A percentile compares a stretch with the other conserved stretches of the same genome.
Conservation (phyloP, 2,113 vertebrate species). For the Casuarius casuarius region DNA sequence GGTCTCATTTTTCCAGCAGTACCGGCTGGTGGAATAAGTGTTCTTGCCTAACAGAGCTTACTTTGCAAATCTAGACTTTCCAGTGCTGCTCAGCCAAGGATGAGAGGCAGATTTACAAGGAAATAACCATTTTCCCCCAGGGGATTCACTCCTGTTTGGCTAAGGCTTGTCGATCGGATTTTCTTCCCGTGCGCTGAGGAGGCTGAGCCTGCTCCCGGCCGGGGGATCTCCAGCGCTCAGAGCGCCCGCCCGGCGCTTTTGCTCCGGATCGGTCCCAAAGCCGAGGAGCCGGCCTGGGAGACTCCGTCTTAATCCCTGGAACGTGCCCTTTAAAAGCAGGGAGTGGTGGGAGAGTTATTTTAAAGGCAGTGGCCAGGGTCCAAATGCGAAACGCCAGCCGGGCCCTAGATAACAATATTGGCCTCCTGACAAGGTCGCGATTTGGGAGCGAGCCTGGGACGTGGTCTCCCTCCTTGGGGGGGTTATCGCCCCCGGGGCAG, state of each 20-base stretch:
- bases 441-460: neutral
- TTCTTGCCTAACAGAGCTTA: neutral
- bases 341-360: slow-evolving; percentile 54
- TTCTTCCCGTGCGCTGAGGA: rapidly evolving
- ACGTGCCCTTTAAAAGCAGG: slow-evolving; percentile 43
- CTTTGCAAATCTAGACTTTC: neutral
- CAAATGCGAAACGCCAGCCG: slow-evolving; percentile 32
- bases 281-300: neutral
- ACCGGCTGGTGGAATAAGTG: neutral
- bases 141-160: neutral
- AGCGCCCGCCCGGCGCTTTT: neutral
- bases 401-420: slow-evolving; percentile 46
- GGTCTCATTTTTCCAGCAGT: neutral
- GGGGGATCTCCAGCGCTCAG: neutral
- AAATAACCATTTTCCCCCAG: neutral
- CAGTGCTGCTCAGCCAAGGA: neutral
- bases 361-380: neutral
- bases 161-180: neutral
- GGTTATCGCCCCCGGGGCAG: neutral
- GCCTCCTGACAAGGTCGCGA: slow-evolving; percentile 21
- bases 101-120: neutral
- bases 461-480: neutral
- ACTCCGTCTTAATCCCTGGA: neutral
- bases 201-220: rapidly evolving
- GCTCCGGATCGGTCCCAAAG: rapidly evolving